Base-by-base conservation (phyloP, 2,113 vertebrate genomes). In the Chelonoidis abingdonii region DNA sequence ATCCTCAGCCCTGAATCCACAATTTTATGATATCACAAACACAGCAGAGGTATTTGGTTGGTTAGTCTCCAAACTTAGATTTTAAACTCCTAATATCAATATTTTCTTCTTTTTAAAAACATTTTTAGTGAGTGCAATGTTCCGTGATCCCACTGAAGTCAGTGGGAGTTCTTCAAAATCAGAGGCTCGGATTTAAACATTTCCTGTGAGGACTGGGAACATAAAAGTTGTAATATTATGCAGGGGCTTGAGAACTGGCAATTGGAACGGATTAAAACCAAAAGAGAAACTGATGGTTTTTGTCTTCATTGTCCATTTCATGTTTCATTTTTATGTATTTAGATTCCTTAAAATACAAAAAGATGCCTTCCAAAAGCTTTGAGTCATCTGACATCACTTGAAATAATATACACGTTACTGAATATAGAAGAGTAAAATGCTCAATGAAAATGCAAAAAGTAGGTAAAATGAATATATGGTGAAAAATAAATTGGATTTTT, bases 391-490 rank as follows among this genome's bases (percentile, higher is more conserved):
- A 52, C 19, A 53, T 65, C 65, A 75, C 25, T 24, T 84, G 35
- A 84, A n/a, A 44, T 93, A 84, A 84, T 47, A 75, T 1, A 41
- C 0, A 0, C 4, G 2, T 11, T 87, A 69, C 83, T 81, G 90
- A 89, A 57, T 10, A 85, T 69, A 13, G 7, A 12, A 47, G 41
- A 29, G 25, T 78, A 78, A 78, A 69, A 1, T 76, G 53, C 38
- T 88, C 62, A 86, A 86, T 94, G 78, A 81, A 90, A 93, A 86
- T 10, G 49, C 54, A 82, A 89, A 57, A 62, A 91, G 89, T 86
- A 92, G 16, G 19, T 78, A 65, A 22, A 92, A 90, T 90, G 56
- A 35, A 21, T 50, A 14, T 80, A 47, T 16, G 24, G 6, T 47
- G 41, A 24, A 78, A 78, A 78, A 25, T 14, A 44, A 44, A 47